Evolutionary conservation across 2,113 vertebrate species (phyloP).

Genomic region (Dendropsophus ebraccatus): DNA sequence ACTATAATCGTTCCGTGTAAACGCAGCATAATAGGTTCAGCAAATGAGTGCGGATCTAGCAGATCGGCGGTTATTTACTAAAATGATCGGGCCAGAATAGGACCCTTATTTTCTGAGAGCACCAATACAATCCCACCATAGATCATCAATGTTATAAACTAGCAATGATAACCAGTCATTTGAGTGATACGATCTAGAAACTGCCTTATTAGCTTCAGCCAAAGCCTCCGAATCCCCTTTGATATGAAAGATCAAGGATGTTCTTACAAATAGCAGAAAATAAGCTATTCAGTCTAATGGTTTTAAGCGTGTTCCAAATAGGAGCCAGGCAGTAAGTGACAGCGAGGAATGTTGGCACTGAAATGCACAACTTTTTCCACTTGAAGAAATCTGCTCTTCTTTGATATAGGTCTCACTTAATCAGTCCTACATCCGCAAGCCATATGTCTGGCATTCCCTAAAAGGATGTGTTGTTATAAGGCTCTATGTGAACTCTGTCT

Average conservation of each 20-base stretch:
- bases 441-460: slow-evolving; percentile 34
- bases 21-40: too few species aligned
- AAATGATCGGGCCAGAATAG: too few species aligned
- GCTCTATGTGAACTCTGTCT: slow-evolving; percentile 20
- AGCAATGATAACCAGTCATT: background rate
- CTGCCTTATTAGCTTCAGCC: background rate
- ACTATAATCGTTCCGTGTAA: too few species aligned
- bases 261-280: background rate
- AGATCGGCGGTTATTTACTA: too few species aligned
- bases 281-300: background rate
- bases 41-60: too few species aligned
- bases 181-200: background rate
- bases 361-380: slow-evolving; percentile 19
- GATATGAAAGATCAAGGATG: background rate
- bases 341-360: slow-evolving; percentile 6
- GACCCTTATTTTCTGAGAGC: too few species aligned
- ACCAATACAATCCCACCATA: too few species aligned
- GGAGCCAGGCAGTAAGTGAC: background rate
- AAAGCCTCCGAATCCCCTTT: background rate
- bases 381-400: background rate
- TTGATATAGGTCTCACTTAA: background rate
- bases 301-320: background rate
- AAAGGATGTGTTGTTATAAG: slow-evolving; percentile 14
- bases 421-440: slow-evolving; percentile 14
- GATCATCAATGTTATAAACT: too few species aligned